Conservation (phyloP, 1,140 invertebrate species). For the Pemphigus obesinymphae region DNA sequence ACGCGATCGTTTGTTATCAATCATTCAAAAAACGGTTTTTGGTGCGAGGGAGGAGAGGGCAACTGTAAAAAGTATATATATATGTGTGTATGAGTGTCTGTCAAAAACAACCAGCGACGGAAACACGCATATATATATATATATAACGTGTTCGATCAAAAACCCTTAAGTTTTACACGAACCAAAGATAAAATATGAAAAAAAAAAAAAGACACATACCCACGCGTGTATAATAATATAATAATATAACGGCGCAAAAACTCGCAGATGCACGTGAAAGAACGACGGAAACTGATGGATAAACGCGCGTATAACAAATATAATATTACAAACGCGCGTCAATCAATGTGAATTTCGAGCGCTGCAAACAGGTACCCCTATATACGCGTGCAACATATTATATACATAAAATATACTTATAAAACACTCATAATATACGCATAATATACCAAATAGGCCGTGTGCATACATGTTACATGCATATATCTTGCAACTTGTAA, state of each 20-base stretch:
- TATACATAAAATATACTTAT: too few relatives aligned
- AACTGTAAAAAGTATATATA: not conserved
- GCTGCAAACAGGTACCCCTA: too few relatives aligned
- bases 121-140: too few relatives aligned
- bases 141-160: slow-evolving; percentile 42
- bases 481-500: too few relatives aligned
- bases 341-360: not conserved
- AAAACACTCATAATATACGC: too few relatives aligned
- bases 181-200: not conserved
- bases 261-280: slow-evolving; percentile 17
- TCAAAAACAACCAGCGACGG: slow-evolving; percentile 30
- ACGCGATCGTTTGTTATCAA: slow-evolving; percentile 37
- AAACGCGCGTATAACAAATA: not conserved
- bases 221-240: too few relatives aligned
- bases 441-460: too few relatives aligned
- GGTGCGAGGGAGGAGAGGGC: not conserved
- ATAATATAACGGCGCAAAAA: not conserved
- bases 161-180: slow-evolving; percentile 27
- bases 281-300: not conserved
- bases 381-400: too few relatives aligned
- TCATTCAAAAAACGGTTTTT: slow-evolving; percentile 34
- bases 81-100: not conserved
- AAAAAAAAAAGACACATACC: not conserved
- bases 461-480: too few relatives aligned
- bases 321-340: not conserved